Conservation (phyloP, 1,140 invertebrate genomes). For the Musca domestica region DNA sequence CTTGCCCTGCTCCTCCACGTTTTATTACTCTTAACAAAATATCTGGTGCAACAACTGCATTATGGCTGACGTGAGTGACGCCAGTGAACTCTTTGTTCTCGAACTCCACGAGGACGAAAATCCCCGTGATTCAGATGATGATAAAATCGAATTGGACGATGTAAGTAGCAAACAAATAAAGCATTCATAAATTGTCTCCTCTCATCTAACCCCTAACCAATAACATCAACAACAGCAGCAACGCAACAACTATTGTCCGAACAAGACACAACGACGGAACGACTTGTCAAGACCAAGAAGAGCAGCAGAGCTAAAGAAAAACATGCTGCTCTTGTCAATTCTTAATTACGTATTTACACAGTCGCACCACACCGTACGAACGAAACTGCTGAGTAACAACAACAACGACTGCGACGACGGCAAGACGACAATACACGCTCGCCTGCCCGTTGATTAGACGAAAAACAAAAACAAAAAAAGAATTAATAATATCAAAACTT, state of each 20-base stretch:
- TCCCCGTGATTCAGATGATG: slow-evolving; percentile 76
- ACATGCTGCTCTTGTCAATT: slow-evolving; percentile 4
- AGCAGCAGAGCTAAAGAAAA: neutral
- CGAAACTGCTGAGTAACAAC: too few relatives aligned
- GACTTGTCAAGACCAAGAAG: neutral
- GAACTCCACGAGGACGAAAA: slow-evolving; percentile 76
- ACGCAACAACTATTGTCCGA: neutral
- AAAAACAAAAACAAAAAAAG: neutral
- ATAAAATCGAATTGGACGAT: slow-evolving; percentile 80
- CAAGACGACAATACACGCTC: too few relatives aligned
- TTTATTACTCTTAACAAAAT: slow-evolving; percentile 41
- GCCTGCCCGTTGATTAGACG: too few relatives aligned
- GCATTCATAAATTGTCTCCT: neutral
- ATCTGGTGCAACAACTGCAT: slow-evolving; percentile 3
- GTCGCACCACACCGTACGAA: too few relatives aligned
- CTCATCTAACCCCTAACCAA: too few relatives aligned
- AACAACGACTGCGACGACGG: too few relatives aligned
- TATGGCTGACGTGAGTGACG: slow-evolving; percentile 65
- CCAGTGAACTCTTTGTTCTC: slow-evolving; percentile 75
- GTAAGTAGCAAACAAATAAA: slow-evolving; percentile 55
- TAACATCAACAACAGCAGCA: neutral
- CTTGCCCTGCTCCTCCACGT: slow-evolving; percentile 2
- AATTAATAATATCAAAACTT: neutral
- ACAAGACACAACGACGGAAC: neutral
- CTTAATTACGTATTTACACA: slow-evolving; percentile 14